phyloP scores from a whole-genome alignment of 2,888 invertebrate species.

The Eilema griseolum region DNA sequence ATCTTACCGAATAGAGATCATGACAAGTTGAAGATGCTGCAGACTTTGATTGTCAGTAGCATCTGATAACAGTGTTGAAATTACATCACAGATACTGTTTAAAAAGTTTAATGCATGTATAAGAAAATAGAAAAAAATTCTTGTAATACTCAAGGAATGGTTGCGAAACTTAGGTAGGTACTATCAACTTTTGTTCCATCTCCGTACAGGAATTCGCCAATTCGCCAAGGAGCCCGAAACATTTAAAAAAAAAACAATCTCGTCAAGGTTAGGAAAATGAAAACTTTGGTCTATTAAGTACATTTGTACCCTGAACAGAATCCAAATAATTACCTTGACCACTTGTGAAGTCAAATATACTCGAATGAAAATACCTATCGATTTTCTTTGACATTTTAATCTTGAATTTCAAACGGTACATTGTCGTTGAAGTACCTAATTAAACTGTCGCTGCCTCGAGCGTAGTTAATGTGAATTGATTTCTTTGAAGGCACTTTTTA shows the following conservation, averaged over 20 bases:
- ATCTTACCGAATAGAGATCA: neutral
- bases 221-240: neutral
- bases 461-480: constrained; percentile 4
- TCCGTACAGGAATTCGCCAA: too few species aligned
- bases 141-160: neutral
- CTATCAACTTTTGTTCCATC: too few species aligned
- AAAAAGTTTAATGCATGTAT: neutral
- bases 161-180: too few species aligned
- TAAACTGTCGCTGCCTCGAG: constrained; percentile 5
- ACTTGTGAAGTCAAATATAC: neutral
- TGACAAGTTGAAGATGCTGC: neutral
- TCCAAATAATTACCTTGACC: neutral
- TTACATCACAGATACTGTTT: neutral
- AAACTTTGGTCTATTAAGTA: neutral
- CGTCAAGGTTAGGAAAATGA: neutral
- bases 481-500: neutral
- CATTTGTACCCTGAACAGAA: neutral
- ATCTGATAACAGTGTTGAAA: neutral
- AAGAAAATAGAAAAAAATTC: neutral
- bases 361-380: constrained; percentile 1
- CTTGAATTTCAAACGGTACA: constrained; percentile 10
- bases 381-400: constrained; percentile 11
- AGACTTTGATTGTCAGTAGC: neutral
- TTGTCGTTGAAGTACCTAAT: constrained; percentile 13
- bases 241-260: neutral